Base-by-base conservation (phyloP, 2,888 invertebrate species). In the Lamellibrachia columna region DNA sequence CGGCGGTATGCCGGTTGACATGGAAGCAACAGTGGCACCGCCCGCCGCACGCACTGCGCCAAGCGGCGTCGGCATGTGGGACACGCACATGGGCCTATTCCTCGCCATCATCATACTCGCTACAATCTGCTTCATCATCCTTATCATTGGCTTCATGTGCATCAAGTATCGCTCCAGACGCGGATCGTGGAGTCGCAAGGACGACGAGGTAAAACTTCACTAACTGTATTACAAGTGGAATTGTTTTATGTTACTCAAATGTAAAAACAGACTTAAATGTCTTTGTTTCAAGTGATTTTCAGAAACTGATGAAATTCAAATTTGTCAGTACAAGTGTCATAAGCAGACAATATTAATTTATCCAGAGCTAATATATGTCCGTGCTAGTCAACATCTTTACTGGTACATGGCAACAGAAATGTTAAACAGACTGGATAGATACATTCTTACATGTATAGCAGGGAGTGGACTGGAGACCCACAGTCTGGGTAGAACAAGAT, bases 111-210 rank as follows among this genome's bases (percentile, higher is more conserved):
- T 94, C 53, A 92, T 94, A 7, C 92, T 94, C 52, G 92, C 92
- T 15, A 92, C 93, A n/a, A 28, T 94, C n/a, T 94, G 94, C 91
- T 53, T 94, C 53, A 93, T 95, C 90, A 92, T 94, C 91, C 55
- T 94, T 40, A 53, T 94, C 9, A 90, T 94, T 15, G 94, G 94
- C 22, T 52, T 94, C 53, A 90, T 94, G 75, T 93, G 93, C 91
- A 92, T 93, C 91, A 93, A 90, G 91, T 93, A 92, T 91, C 22
- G 91, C 4, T 91, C 91, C 28, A 91, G 55, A 53, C 53, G 55
- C 7, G 91, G 91, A 9, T 91, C 91, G 55, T 91, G 91, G 91
- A 91, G 11, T 58, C 53, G 91, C n/a, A 55, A 53, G 40, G 91
- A 91, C 55, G 91, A 91, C 53, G 91, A 91, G 91, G 91, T 91